Base-by-base conservation (phyloP, 2,113 vertebrate genomes). In the Corythornis madagascariensis region DNA sequence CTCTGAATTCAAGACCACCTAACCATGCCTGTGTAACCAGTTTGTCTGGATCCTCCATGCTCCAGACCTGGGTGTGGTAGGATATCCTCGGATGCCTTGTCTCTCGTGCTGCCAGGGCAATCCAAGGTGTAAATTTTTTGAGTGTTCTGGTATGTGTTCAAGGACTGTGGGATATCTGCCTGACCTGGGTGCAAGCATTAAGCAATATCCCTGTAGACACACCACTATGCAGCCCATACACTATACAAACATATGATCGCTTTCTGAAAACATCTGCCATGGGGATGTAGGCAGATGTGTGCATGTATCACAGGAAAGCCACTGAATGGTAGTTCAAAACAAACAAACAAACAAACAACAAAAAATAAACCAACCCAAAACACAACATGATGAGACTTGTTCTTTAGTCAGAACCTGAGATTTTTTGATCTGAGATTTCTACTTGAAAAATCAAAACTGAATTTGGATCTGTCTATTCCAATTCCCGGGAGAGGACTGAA, bases 51-150 rank as follows among this genome's bases (percentile, higher is more conserved):
- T 96, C 67, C 33, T 94, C 59, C 1, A 0, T 83, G 52, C 91
- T 92, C 53, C 90, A 83, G 64, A 61, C 60, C 53, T 64, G 94
- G 94, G 96, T 5, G 83, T 83, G 91, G 83, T 78, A 92, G 84
- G 92, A 88, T 94, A 93, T 81, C 91, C 89, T 91, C 2, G 14
- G 59, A 53, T 73, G 64, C 76, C 66, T 70, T 35, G 48, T 73
- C 66, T 82, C 70, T 60, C 5, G 1, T 59, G 61, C 77, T 92
- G 70, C 80, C 2, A 38, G 60, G 70, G 83, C 53, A 73, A 91
- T 38, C 64, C 73, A 10, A 31, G 86, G 79, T 76, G 76, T 40
- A 84, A 81, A 48, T 65, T 89, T 89, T 91, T 57, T 1, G 3
- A 79, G 75, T 0, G 3, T 25, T 71, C 45, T 92, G 90, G 56